These are phyloP conservation scores for Colistium nudipinnis DNA, from an alignment of 2,113 vertebrate genomes.

Conservation along the genomic window DNA sequence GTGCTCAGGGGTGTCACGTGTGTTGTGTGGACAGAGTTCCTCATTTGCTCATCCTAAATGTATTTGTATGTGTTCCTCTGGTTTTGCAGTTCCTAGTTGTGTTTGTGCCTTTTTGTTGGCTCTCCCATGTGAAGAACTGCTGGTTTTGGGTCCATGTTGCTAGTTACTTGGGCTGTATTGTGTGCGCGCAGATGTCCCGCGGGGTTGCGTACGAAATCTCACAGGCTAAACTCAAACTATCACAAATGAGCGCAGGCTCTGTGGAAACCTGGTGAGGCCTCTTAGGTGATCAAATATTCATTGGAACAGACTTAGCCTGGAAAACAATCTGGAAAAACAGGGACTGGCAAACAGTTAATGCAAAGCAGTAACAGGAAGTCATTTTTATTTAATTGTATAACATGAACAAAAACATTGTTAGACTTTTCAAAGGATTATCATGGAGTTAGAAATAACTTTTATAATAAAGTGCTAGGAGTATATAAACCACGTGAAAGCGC, in stretches of 20 bases:
- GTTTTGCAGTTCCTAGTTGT: constrained; percentile 42
- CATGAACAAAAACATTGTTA: too few relatives aligned
- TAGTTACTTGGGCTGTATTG: constrained; percentile 26
- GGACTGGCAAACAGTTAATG: too few relatives aligned
- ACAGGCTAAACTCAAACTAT: constrained; percentile 24
- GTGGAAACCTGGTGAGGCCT: neutral
- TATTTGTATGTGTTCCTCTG: constrained; percentile 33
- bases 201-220: constrained; percentile 14
- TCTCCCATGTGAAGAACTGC: constrained; percentile 19
- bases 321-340: too few relatives aligned
- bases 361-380: too few relatives aligned
- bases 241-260: neutral
- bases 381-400: too few relatives aligned
- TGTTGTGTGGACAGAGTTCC: neutral
- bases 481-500: neutral
- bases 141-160: constrained; percentile 41
- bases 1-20: constrained; percentile 8
- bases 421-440: neutral
- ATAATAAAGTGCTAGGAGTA: neutral
- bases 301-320: neutral
- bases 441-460: neutral
- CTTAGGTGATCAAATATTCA: constrained; percentile 42
- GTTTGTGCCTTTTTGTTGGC: constrained; percentile 25
- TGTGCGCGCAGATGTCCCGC: constrained; percentile 36
- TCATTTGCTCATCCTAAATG: constrained; percentile 15